A percentile compares a stretch with the other conserved stretches of the same genome.
These are phyloP conservation scores for Furcifer pardalis DNA, from an alignment of 2,797 vertebrate species.

Conservation along the genomic window DNA sequence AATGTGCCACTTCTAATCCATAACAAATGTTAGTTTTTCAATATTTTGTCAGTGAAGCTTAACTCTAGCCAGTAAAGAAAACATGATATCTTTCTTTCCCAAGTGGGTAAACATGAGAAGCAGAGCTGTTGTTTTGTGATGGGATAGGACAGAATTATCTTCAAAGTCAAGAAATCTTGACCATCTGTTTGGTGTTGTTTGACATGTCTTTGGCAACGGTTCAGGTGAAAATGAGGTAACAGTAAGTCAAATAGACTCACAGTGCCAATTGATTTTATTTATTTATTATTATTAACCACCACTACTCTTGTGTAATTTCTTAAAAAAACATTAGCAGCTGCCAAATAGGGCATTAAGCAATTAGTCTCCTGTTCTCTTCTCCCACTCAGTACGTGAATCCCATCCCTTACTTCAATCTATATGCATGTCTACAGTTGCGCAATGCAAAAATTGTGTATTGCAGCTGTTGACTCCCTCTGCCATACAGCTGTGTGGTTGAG, in stretches of 20 bases:
- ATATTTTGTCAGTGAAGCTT: conserved; percentile 28
- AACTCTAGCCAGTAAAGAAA: conserved; percentile 2
- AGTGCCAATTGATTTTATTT: conserved; percentile 60
- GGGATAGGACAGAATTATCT: conserved; percentile 54
- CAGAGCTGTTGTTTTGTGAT: conserved; percentile 50
- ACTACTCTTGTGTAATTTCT: conserved; percentile 56
- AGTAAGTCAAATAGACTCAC: conserved; percentile 64
- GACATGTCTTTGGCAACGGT: conserved; percentile 63
- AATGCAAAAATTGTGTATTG: conserved; percentile 37
- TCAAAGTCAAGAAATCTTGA: conserved; percentile 45
- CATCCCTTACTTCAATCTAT: conserved; percentile 46
- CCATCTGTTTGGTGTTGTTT: conserved; percentile 64
- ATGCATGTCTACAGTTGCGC: not conserved
- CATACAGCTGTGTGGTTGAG: conserved; percentile 16
- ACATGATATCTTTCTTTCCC: conserved; percentile 14
- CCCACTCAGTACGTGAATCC: conserved; percentile 33
- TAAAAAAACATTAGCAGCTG: conserved; percentile 46
- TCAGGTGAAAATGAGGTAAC: conserved; percentile 72
- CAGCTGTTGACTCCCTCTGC: conserved; percentile 31
- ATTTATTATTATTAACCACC: conserved; percentile 67
- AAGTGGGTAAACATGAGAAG: conserved; percentile 32
- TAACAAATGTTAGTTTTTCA: conserved; percentile 19
- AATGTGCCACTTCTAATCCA: not conserved
- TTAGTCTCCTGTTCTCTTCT: conserved; percentile 55
- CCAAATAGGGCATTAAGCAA: conserved; percentile 66